Base-by-base conservation (phyloP, 2,113 vertebrate genomes). In the Malurus cyaneus region DNA sequence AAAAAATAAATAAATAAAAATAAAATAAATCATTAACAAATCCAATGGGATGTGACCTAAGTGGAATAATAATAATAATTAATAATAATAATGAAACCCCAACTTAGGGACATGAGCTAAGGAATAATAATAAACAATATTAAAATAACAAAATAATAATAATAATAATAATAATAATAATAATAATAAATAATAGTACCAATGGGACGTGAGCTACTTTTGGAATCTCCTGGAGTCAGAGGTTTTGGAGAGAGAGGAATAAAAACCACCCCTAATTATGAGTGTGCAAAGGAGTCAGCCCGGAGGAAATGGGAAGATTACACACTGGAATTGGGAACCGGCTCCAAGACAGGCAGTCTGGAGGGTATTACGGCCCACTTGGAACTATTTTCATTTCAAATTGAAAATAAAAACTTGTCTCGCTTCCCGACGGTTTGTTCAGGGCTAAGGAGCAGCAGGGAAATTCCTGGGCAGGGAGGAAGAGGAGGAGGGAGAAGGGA, bases 171-270 rank as follows among this genome's bases (percentile, higher is more conserved):
- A 80, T 36, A 56, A 29, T 16, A 62, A 49, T 56, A 44, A 44
- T 31, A 18, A 52, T 20, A 79, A 80, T 36, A 56, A 56, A 29
- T 16, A 41, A 19, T 39, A 34, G 21, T 59, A 71, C n/a, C 28
- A 83, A 77, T 82, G 66, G 60, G 25, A 59, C 2, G 0, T 41
- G 50, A 83, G 76, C 81, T 94, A 31, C 94, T 97, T 93, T 88
- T 15, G 5, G 97, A 96, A 97, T 90, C 89, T 82, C 46, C 81
- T 96, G 97, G 96, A 97, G 97, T 85, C 97, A 91, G 97, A 97
- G 96, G 97, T 94, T 96, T 90, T 93, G 8, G 32, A 56, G 29
- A 65, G 76, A 42, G 44, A 89, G 70, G 34, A n/a, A 77, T 46
- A 86, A 92, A 92, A 86, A 78, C 60, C 52, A 7, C 60, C 67